Conservation (phyloP, 1,140 invertebrate species). For the Nebria ingens region DNA sequence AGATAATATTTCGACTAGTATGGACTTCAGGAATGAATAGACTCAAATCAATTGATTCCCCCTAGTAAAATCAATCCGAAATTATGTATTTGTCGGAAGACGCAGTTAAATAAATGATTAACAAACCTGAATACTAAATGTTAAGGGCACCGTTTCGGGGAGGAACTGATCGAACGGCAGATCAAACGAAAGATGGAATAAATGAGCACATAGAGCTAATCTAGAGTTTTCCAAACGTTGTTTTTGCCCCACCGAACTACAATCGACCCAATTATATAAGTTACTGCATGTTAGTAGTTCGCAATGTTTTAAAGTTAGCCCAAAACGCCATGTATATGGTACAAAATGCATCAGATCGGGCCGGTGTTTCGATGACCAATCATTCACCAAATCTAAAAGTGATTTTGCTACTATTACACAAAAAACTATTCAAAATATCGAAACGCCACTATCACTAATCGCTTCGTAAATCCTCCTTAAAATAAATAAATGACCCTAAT, state of each 20-base stretch:
- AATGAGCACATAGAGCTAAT: conserved; percentile 85
- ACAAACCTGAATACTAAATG: conserved; percentile 80
- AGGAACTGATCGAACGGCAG: conserved; percentile 88
- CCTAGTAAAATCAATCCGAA: conserved; percentile 37
- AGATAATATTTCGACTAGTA: conserved; percentile 69
- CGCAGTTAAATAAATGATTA: conserved; percentile 8
- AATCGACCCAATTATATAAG: conserved; percentile 99
- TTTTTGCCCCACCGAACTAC: conserved; percentile 77
- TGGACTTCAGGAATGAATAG: conserved; percentile 86
- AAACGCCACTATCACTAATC: conserved; percentile 12
- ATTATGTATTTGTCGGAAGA: not conserved
- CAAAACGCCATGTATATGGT: conserved; percentile 94
- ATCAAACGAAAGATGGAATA: conserved; percentile 85
- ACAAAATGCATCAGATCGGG: conserved; percentile 92
- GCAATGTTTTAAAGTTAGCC: conserved; percentile 86
- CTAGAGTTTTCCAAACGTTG: conserved; percentile 70
- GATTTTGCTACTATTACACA: conserved; percentile 14
- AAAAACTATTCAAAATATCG: conserved; percentile 8
- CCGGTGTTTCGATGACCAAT: conserved; percentile 84
- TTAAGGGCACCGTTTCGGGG: conserved; percentile 72
- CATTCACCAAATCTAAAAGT: conserved; percentile 74
- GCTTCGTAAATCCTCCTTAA: too few relatives aligned
- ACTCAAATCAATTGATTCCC: conserved; percentile 81
- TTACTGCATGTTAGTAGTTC: conserved; percentile 90
- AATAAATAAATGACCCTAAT: too few relatives aligned